phyloP scores from a whole-genome alignment of 2,888 invertebrate genomes.

The Fragum fragum region DNA sequence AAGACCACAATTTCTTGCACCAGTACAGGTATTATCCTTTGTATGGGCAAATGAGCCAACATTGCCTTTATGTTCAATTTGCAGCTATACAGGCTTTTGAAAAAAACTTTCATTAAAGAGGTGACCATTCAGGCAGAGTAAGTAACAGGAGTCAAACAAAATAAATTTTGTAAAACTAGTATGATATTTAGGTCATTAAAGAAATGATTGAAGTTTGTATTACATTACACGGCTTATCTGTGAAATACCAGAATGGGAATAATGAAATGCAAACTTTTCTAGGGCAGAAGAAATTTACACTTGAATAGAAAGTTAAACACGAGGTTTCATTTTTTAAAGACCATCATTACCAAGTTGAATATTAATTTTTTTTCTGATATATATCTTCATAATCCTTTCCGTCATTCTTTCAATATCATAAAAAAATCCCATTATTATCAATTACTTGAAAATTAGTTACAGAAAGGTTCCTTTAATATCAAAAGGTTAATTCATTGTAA shows the following conservation, averaged over 20 bases:
- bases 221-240: slow-evolving; percentile 4
- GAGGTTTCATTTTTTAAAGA: slow-evolving; percentile 29
- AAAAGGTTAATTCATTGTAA: no score
- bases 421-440: not conserved
- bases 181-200: slow-evolving; percentile 9
- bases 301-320: slow-evolving; percentile 23
- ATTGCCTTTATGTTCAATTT: no score
- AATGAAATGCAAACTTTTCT: slow-evolving; percentile 23
- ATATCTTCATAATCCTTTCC: not conserved
- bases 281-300: slow-evolving; percentile 18
- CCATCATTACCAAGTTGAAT: slow-evolving; percentile 22
- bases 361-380: slow-evolving; percentile 23
- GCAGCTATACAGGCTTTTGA: no score
- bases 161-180: slow-evolving; percentile 6
- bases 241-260: not conserved
- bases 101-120: no score
- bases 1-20: no score
- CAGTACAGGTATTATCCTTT: no score
- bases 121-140: not conserved
- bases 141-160: not conserved
- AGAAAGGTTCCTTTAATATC: not conserved
- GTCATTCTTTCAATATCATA: not conserved
- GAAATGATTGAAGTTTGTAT: not conserved
- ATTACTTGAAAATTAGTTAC: not conserved
- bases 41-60: no score